These are phyloP conservation scores for Limonius californicus DNA, from an alignment of 1,140 invertebrate species.

Conservation along the genomic window DNA sequence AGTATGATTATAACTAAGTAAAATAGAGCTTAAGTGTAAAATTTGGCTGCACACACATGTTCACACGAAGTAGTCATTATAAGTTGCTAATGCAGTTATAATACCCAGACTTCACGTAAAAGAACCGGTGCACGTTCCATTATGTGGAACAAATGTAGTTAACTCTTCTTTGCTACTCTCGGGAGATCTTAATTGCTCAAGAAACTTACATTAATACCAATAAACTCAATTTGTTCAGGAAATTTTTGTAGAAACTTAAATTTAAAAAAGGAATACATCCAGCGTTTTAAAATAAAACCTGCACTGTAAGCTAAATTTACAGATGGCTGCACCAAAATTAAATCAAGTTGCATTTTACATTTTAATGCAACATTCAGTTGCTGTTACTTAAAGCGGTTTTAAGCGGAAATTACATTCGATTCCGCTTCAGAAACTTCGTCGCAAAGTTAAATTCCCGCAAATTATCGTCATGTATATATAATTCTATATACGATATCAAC, in stretches of 20 bases:
- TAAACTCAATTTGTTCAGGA: no score
- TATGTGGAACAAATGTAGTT: background rate
- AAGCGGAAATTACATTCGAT: slow-evolving; percentile 1
- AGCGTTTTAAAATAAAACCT: background rate
- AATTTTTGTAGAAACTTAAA: no score
- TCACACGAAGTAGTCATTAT: background rate
- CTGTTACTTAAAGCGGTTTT: background rate
- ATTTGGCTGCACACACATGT: background rate
- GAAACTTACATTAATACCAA: background rate
- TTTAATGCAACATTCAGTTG: background rate
- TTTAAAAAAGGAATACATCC: background rate
- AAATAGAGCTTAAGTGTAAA: no score
- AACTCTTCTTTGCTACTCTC: background rate
- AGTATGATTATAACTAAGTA: no score
- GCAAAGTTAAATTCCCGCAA: background rate
- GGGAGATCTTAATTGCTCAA: background rate
- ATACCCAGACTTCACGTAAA: background rate
- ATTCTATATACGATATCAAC: background rate
- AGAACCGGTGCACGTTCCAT: background rate
- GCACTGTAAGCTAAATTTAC: background rate
- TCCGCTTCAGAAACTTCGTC: background rate
- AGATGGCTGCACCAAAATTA: background rate
- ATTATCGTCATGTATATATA: background rate
- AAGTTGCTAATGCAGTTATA: background rate
- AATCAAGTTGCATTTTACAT: background rate